These are phyloP conservation scores for Pantherophis vulpinus DNA, from an alignment of 2,797 vertebrate genomes.

Conservation along the genomic window DNA sequence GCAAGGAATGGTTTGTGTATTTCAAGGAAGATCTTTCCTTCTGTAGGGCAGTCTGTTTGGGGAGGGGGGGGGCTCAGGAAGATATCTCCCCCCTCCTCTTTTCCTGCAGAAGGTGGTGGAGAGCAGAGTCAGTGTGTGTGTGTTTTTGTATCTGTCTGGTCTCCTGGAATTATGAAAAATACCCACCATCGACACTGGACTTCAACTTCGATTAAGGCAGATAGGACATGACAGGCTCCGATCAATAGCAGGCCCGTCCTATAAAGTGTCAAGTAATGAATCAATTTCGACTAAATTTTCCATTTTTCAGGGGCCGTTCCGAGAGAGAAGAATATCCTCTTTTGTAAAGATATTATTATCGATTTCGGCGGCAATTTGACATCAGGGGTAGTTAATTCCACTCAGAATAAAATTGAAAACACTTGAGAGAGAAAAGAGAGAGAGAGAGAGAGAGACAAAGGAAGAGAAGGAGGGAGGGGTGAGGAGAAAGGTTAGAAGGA, in stretches of 20 bases:
- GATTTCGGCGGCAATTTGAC: conserved; percentile 99
- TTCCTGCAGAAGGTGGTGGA: conserved; percentile 52
- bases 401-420: conserved; percentile 99
- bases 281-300: conserved; percentile 99
- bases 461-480: conserved; percentile 49
- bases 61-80: conserved; percentile 31
- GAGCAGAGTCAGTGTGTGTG: conserved; percentile 41
- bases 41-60: background rate
- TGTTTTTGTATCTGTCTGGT: conserved; percentile 75
- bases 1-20: background rate
- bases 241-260: conserved; percentile 99
- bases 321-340: conserved; percentile 99
- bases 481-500: background rate
- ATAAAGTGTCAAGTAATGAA: conserved; percentile 99
- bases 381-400: conserved; percentile 99
- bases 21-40: background rate
- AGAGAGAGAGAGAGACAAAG: conserved; percentile 71
- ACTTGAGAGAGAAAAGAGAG: conserved; percentile 95
- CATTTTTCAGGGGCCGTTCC: conserved; percentile 99
- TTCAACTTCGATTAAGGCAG: conserved; percentile 99
- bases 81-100: conserved; percentile 33
- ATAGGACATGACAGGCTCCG: conserved; percentile 99
- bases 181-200: conserved; percentile 96
- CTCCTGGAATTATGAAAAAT: conserved; percentile 99
- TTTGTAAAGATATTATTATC: conserved; percentile 99